A percentile compares a stretch with the other conserved stretches of the same genome.
Evolutionary conservation across 2,888 invertebrate species (phyloP).

Genomic region (Monopis laevigella): DNA sequence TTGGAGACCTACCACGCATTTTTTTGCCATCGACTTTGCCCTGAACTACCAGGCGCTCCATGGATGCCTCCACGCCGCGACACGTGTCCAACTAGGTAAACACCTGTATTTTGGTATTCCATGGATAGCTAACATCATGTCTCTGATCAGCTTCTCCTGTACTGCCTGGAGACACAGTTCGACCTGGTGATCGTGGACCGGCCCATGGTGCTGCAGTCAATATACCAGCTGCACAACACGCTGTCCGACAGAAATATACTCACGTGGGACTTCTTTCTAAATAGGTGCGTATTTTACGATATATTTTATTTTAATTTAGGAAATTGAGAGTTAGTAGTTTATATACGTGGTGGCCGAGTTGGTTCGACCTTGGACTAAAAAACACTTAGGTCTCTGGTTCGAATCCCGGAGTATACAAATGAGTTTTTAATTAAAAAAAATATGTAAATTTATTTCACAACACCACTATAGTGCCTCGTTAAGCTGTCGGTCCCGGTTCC

Average conservation of each 20-base stretch:
- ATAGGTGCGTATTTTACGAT: conserved; percentile 69
- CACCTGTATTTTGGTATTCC: not conserved
- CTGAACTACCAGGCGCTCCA: not conserved
- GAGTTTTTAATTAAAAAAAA: no score
- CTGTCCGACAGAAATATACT: conserved; percentile 90
- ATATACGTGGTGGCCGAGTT: no score
- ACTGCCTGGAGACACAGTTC: conserved; percentile 97
- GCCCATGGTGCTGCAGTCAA: conserved; percentile 94
- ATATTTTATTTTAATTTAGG: no score
- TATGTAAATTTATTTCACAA: no score
- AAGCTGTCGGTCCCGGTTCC: no score
- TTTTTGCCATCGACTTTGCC: no score
- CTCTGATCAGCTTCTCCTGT: conserved; percentile 79
- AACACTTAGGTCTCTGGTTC: no score
- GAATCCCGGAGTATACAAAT: no score
- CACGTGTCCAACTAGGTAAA: not conserved
- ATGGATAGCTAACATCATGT: not conserved
- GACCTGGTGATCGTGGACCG: conserved; percentile 96
- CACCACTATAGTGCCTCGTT: no score
- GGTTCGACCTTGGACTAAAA: no score
- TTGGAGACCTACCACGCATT: no score
- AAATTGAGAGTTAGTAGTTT: no score
- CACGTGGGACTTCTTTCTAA: conserved; percentile 97
- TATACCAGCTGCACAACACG: conserved; percentile 94
- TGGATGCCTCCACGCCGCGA: not conserved